Conservation (phyloP, 2,797 vertebrate species). For the Cyprinella venusta region DNA sequence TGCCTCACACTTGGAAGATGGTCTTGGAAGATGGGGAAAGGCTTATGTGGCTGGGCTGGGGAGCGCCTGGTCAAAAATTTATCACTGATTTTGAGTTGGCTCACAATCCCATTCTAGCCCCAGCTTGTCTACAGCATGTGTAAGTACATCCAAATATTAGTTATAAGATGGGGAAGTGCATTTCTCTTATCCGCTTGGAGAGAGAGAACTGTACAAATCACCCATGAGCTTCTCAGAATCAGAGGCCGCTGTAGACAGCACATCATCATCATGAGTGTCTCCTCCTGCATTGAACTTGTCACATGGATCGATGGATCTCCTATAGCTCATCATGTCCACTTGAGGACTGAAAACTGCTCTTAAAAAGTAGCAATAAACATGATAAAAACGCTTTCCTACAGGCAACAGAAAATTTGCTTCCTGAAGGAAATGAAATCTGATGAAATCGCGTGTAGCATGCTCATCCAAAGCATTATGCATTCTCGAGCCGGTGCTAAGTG, state of each 20-base stretch:
- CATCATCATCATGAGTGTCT: no score
- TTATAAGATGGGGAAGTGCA: neutral
- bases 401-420: neutral
- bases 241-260: neutral
- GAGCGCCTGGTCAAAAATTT: neutral
- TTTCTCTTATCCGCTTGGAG: neutral
- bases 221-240: neutral
- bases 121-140: neutral
- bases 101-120: neutral
- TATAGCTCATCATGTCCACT: neutral
- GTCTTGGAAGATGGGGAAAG: no score
- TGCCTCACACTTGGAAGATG: no score
- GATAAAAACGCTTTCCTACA: no score
- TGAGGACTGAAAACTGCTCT: neutral
- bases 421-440: neutral
- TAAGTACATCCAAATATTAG: neutral
- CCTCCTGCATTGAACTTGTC: neutral
- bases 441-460: no score
- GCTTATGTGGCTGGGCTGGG: neutral
- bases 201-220: neutral
- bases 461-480: neutral
- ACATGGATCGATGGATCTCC: neutral
- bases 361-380: neutral
- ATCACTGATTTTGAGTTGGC: neutral
- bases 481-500: neutral